These are phyloP conservation scores for Oncopeltus fasciatus DNA, from an alignment of 1,140 invertebrate species.

Conservation along the genomic window DNA sequence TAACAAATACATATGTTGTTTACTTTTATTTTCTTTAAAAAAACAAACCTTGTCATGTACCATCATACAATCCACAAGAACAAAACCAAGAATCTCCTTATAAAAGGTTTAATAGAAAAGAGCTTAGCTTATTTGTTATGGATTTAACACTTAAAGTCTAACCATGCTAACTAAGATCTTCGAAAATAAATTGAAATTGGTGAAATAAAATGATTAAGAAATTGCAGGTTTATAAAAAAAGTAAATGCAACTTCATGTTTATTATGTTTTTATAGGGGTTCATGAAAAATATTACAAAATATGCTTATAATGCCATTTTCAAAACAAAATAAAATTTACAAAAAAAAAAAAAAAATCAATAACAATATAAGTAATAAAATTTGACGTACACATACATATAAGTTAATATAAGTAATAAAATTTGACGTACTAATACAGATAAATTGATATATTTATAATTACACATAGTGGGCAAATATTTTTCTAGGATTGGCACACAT, in stretches of 20 bases:
- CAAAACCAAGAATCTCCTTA: too few species aligned
- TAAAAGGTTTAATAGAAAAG: too few species aligned
- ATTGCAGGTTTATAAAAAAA: too few species aligned
- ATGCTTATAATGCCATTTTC: slow-evolving; percentile 12
- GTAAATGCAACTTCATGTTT: slow-evolving; percentile 24
- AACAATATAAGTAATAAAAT: slow-evolving; percentile 3
- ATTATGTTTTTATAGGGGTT: slow-evolving; percentile 19
- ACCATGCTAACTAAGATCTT: too few species aligned
- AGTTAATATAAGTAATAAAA: slow-evolving; percentile 10
- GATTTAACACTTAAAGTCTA: too few species aligned
- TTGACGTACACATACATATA: background rate
- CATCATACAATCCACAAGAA: too few species aligned
- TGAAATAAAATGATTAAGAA: too few species aligned
- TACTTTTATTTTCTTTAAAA: background rate
- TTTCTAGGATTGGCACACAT: slow-evolving; percentile 22
- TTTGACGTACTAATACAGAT: background rate
- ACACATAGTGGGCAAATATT: slow-evolving; percentile 15
- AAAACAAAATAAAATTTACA: slow-evolving; percentile 11
- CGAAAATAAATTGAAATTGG: too few species aligned
- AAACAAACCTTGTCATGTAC: too few species aligned
- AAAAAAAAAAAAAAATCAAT: slow-evolving; percentile 14
- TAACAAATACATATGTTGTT: background rate
- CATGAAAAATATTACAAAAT: slow-evolving; percentile 16
- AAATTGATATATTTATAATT: slow-evolving; percentile 12
- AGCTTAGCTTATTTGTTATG: too few species aligned